Evolutionary conservation across 2,113 vertebrate genomes (phyloP).

Genomic region (Podarcis cretensis): DNA sequence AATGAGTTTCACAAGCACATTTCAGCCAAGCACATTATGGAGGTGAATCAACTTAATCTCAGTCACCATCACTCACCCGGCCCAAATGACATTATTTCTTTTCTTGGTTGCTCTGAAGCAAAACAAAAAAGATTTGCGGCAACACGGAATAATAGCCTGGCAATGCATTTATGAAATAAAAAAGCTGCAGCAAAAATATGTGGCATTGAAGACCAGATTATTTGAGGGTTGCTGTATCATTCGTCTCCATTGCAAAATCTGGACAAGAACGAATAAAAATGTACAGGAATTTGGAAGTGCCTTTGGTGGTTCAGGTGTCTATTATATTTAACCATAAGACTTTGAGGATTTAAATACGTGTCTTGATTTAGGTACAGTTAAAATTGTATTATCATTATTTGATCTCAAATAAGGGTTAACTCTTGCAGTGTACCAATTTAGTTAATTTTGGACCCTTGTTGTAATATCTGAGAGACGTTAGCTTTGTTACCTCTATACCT

Average conservation of each 20-base stretch:
- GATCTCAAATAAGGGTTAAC: too few relatives aligned
- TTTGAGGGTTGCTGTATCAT: not conserved
- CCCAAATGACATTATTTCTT: conserved; percentile 43
- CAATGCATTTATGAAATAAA: not conserved
- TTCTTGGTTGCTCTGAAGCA: conserved; percentile 42
- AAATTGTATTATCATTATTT: too few relatives aligned
- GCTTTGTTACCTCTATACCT: too few relatives aligned
- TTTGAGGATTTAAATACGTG: too few relatives aligned
- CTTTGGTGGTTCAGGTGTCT: too few relatives aligned
- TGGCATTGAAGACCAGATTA: not conserved
- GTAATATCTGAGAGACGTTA: too few relatives aligned
- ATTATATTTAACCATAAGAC: too few relatives aligned
- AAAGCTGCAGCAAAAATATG: conserved; percentile 12
- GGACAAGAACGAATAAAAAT: not conserved
- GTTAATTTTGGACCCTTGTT: too few relatives aligned
- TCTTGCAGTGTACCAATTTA: too few relatives aligned
- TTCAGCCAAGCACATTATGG: conserved; percentile 40
- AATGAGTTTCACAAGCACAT: conserved; percentile 43
- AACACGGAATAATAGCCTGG: not conserved
- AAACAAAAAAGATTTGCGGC: conserved; percentile 24
- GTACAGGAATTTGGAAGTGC: too few relatives aligned
- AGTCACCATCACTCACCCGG: conserved; percentile 45
- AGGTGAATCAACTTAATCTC: conserved; percentile 59
- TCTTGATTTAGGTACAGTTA: too few relatives aligned
- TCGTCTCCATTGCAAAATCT: not conserved